phyloP scores from a whole-genome alignment of 2,797 vertebrate genomes.

The Chromis chromis region DNA sequence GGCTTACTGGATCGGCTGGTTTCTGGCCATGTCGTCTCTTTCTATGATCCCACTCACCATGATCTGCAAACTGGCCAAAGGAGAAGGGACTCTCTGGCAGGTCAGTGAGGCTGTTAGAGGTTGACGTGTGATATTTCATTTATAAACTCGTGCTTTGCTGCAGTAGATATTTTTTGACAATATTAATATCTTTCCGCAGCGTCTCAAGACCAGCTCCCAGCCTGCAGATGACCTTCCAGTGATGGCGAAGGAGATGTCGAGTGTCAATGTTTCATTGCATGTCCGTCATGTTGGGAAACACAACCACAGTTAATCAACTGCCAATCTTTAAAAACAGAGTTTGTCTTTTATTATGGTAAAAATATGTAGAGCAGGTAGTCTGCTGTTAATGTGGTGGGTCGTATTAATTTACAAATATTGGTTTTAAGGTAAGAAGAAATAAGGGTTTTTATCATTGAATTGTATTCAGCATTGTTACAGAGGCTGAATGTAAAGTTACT shows the following conservation, averaged over 20 bases:
- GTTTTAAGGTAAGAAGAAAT: no score
- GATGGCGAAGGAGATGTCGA: slow-evolving; percentile 50
- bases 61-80: slow-evolving; percentile 69
- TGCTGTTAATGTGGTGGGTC: not conserved
- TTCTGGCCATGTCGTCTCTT: slow-evolving; percentile 73
- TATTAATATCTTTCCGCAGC: slow-evolving; percentile 46
- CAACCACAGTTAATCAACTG: slow-evolving; percentile 8
- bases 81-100: slow-evolving; percentile 75
- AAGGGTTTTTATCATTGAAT: not conserved
- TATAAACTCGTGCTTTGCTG: not conserved
- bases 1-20: slow-evolving; percentile 79
- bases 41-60: slow-evolving; percentile 73
- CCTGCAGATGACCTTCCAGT: slow-evolving; percentile 69
- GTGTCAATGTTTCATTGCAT: slow-evolving; percentile 3
- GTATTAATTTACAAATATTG: not conserved
- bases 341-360: not conserved
- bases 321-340: not conserved
- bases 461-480: not conserved
- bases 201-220: slow-evolving; percentile 61
- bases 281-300: slow-evolving; percentile 19
- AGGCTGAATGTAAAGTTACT: not conserved
- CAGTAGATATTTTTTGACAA: slow-evolving; percentile 11
- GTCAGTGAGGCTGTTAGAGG: slow-evolving; percentile 47
- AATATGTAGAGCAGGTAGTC: not conserved
- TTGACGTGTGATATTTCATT: slow-evolving; percentile 5